These are phyloP conservation scores for Pocota personata DNA, from an alignment of 2,888 invertebrate species.

Conservation along the genomic window DNA sequence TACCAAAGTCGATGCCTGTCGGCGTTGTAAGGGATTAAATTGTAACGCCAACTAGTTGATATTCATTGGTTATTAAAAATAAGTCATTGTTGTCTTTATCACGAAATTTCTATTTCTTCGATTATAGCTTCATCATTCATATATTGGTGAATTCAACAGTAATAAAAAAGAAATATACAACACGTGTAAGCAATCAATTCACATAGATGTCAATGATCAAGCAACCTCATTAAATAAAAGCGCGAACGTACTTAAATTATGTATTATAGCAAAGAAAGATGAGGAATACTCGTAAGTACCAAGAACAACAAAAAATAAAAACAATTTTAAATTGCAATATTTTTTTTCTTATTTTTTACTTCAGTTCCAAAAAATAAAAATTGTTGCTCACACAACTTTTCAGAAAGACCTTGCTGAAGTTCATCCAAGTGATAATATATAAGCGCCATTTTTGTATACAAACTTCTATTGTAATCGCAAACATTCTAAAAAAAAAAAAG, in stretches of 20 bases:
- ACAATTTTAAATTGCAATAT: not conserved
- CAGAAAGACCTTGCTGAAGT: not conserved
- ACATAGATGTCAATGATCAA: conserved; percentile 1
- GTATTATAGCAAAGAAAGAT: not conserved
- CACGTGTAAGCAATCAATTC: not conserved
- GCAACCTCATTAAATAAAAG: conserved; percentile 19
- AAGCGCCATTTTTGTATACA: not conserved
- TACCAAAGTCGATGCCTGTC: too few relatives aligned
- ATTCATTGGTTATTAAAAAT: not conserved
- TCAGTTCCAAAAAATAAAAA: too few relatives aligned
- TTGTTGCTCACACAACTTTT: not conserved
- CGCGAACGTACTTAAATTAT: not conserved
- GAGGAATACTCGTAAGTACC: not conserved
- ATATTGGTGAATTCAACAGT: not conserved
- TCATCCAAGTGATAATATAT: not conserved
- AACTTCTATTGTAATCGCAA: not conserved
- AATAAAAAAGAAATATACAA: not conserved
- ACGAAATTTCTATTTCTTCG: too few relatives aligned
- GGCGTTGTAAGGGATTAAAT: too few relatives aligned
- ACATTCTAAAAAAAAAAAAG: not conserved
- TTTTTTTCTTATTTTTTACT: too few relatives aligned
- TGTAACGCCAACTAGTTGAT: too few relatives aligned
- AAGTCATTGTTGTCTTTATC: not conserved
- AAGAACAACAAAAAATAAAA: not conserved
- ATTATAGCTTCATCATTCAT: not conserved